These are phyloP conservation scores for Poliocrania exsul DNA, from an alignment of 2,797 vertebrate genomes.

Conservation along the genomic window DNA sequence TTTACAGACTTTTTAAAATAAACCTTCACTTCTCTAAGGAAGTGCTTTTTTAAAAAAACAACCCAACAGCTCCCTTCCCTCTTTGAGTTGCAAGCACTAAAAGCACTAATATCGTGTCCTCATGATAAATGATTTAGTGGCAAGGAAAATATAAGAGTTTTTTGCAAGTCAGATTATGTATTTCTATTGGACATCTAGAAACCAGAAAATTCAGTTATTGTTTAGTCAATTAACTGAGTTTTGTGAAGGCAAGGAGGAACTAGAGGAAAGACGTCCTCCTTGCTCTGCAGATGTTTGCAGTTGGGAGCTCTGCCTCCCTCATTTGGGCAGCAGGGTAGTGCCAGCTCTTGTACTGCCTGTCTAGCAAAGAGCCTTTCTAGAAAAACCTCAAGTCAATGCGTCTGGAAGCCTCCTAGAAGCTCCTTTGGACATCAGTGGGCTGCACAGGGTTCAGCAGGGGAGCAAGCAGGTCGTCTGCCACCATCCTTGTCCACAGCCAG, in stretches of 20 bases:
- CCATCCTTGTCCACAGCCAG: fast-evolving
- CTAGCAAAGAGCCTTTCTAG: not conserved
- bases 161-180: not conserved
- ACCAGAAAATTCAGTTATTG: not conserved
- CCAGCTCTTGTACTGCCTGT: not conserved
- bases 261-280: not conserved
- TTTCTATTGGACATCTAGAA: not conserved
- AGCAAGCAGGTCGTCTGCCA: not conserved
- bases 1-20: not conserved
- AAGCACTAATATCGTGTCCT: not conserved
- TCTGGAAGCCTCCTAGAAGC: not conserved
- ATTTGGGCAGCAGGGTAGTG: not conserved
- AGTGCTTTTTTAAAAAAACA: not conserved
- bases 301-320: fast-evolving
- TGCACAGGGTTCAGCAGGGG: not conserved
- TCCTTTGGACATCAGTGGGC: not conserved
- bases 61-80: not conserved
- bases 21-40: not conserved
- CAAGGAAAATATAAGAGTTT: not conserved
- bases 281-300: not conserved
- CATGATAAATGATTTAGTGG: not conserved
- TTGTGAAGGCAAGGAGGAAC: not conserved
- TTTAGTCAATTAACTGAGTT: not conserved
- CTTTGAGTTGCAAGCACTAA: not conserved
- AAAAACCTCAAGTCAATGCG: not conserved